Conservation (phyloP, 2,113 vertebrate species). For the Blennius ocellaris region DNA sequence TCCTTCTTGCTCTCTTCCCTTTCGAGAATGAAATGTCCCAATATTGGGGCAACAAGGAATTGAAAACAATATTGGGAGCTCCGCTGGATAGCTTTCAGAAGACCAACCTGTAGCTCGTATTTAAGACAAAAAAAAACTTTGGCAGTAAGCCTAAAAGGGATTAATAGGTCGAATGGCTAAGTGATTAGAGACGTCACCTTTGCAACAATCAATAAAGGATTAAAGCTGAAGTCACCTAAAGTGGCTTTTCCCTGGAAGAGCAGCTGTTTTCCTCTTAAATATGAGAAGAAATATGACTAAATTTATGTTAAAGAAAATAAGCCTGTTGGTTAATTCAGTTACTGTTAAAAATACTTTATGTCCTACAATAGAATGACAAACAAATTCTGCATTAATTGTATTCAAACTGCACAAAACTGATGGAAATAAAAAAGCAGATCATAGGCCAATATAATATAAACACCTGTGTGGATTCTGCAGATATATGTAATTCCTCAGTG, state of each 20-base stretch:
- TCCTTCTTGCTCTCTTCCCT: slow-evolving; percentile 13
- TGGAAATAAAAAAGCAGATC: too few relatives aligned
- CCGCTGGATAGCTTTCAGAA: slow-evolving; percentile 75
- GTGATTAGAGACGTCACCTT: slow-evolving; percentile 3
- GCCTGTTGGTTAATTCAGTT: too few relatives aligned
- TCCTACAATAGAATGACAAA: too few relatives aligned
- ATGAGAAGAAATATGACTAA: too few relatives aligned
- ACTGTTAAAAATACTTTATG: too few relatives aligned
- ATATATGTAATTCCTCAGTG: too few relatives aligned
- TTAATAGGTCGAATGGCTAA: slow-evolving; percentile 24
- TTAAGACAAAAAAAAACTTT: too few relatives aligned
- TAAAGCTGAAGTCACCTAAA: slow-evolving; percentile 5
- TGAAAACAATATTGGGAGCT: slow-evolving; percentile 61
- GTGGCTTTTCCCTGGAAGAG: background rate
- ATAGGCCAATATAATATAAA: too few relatives aligned
- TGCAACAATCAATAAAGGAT: slow-evolving; percentile 26
- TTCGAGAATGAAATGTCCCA: slow-evolving; percentile 39
- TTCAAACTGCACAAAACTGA: too few relatives aligned
- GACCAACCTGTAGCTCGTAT: background rate
- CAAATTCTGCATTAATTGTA: too few relatives aligned
- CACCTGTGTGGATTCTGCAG: too few relatives aligned
- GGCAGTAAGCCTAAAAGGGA: background rate
- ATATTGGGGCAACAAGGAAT: slow-evolving; percentile 53
- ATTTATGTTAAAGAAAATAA: too few relatives aligned
- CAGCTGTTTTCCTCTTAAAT: background rate